Conservation (phyloP, 1,140 invertebrate species). For the Drosophila subpulchrella region DNA sequence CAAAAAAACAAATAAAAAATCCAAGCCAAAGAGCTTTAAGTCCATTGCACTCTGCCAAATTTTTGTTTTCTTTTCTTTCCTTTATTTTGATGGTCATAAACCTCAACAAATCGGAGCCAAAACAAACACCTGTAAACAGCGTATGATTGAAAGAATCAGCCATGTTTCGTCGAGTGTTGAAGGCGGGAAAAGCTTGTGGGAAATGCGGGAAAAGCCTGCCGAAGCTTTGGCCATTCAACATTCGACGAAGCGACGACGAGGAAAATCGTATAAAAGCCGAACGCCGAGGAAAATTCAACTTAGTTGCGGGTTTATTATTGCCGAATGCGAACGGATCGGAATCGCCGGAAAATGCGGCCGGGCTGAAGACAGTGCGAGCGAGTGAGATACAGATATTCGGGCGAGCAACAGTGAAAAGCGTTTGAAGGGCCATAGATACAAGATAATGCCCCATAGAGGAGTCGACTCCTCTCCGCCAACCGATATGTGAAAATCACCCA, state of each 20-base stretch:
- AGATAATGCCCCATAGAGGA: conserved; percentile 39
- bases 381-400: conserved; percentile 36
- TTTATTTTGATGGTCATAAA: conserved; percentile 17
- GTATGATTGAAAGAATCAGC: conserved; percentile 47
- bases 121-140: conserved; percentile 80
- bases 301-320: conserved; percentile 73
- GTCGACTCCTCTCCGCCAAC: background rate
- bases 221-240: conserved; percentile 55
- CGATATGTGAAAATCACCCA: conserved; percentile 35
- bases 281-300: conserved; percentile 58
- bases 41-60: conserved; percentile 22
- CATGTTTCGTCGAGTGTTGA: conserved; percentile 50
- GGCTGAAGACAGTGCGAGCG: conserved; percentile 26
- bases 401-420: conserved; percentile 42
- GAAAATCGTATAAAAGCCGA: conserved; percentile 73
- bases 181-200: conserved; percentile 57
- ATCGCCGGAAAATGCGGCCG: conserved; percentile 18
- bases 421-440: conserved; percentile 35
- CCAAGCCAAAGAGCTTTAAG: conserved; percentile 22
- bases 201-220: conserved; percentile 52
- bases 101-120: conserved; percentile 48
- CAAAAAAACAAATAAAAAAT: conserved; percentile 22
- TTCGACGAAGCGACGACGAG: conserved; percentile 55
- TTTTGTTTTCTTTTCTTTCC: background rate
- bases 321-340: conserved; percentile 38